These are phyloP conservation scores for Synergus japonicus DNA, from an alignment of 2,888 invertebrate species.

Conservation along the genomic window DNA sequence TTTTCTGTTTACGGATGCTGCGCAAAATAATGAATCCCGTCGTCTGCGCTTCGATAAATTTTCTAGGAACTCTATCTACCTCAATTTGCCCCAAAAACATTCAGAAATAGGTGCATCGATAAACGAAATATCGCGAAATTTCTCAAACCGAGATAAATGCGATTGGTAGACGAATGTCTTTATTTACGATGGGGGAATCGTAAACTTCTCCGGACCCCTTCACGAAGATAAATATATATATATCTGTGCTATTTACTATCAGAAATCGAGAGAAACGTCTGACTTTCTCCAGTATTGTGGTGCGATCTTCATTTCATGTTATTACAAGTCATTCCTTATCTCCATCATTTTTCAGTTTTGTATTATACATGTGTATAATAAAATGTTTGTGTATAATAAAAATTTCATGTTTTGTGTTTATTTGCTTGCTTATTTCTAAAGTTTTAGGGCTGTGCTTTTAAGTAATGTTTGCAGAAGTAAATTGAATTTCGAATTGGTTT, in stretches of 20 bases:
- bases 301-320: conserved; percentile 29
- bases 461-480: neutral
- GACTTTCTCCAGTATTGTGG: conserved; percentile 1
- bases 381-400: neutral
- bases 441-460: neutral
- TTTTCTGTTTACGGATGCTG: conserved; percentile 36
- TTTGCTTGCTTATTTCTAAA: neutral
- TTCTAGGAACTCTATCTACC: conserved; percentile 25
- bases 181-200: conserved; percentile 25
- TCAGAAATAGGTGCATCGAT: conserved; percentile 26
- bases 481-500: neutral
- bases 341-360: neutral
- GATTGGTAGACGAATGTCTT: conserved; percentile 38
- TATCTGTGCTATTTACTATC: neutral
- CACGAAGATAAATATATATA: conserved; percentile 21
- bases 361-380: neutral
- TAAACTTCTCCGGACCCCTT: conserved; percentile 22
- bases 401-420: neutral
- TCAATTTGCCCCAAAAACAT: neutral
- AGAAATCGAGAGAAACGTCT: conserved; percentile 2
- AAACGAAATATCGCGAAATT: conserved; percentile 21
- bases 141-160: conserved; percentile 17
- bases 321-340: conserved; percentile 31
- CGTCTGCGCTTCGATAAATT: conserved; percentile 26
- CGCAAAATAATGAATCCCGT: conserved; percentile 35